These are phyloP conservation scores for Oreochromis spilurus DNA, from an alignment of 2,113 vertebrate genomes.

Conservation along the genomic window DNA sequence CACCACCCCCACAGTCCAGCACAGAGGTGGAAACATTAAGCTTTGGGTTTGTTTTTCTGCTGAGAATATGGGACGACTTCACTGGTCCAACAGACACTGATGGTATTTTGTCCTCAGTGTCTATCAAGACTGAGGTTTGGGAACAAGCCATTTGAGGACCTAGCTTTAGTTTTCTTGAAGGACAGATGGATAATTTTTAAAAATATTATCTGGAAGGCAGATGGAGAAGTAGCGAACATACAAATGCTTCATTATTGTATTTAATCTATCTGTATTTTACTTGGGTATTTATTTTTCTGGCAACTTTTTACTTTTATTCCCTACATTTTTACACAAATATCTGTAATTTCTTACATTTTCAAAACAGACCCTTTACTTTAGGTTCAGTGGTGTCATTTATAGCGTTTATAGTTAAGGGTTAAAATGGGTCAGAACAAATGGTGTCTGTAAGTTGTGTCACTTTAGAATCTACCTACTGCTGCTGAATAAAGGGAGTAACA, in stretches of 20 bases:
- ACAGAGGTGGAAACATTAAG: background rate
- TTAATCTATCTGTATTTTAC: background rate
- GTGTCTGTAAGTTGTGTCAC: background rate
- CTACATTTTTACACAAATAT: background rate
- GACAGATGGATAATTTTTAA: background rate
- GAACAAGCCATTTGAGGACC: background rate
- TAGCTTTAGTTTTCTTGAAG: background rate
- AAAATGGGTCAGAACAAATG: background rate
- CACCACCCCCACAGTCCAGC: background rate
- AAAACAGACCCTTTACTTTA: background rate
- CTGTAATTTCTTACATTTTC: background rate
- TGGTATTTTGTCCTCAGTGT: background rate
- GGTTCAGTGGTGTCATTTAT: background rate
- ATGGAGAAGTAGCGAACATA: background rate
- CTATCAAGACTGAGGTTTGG: background rate
- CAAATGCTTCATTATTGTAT: background rate
- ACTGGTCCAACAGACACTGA: background rate
- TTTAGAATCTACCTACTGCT: background rate
- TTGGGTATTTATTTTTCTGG: background rate
- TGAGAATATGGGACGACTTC: background rate
- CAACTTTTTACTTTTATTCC: background rate
- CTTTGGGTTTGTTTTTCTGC: background rate
- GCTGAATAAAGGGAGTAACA: background rate
- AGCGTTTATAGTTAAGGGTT: background rate
- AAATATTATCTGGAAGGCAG: background rate